These are phyloP conservation scores for Parambassis ranga DNA, from an alignment of 2,797 vertebrate genomes.

Conservation along the genomic window DNA sequence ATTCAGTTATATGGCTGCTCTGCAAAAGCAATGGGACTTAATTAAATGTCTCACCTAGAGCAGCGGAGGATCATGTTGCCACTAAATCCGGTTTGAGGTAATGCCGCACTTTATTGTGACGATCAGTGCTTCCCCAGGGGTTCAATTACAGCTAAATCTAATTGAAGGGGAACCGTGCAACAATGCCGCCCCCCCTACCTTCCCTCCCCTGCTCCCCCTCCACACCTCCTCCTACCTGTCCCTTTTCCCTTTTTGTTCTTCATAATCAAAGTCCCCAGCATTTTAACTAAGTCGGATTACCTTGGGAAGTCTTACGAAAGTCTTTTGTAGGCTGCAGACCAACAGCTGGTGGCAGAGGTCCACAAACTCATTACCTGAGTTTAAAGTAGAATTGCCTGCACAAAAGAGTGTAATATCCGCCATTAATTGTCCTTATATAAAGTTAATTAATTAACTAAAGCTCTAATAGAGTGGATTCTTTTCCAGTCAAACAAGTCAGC, in stretches of 20 bases:
- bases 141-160: conserved; percentile 72
- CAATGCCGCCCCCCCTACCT: conserved; percentile 46
- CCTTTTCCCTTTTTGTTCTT: conserved; percentile 65
- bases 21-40: conserved; percentile 77
- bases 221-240: conserved; percentile 48
- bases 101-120: conserved; percentile 80
- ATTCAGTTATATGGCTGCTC: conserved; percentile 71
- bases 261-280: conserved; percentile 64
- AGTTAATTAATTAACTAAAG: conserved; percentile 55
- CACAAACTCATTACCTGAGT: conserved; percentile 66
- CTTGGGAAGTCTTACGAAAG: conserved; percentile 62
- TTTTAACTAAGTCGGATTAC: conserved; percentile 73
- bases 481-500: conserved; percentile 23
- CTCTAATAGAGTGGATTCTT: conserved; percentile 32
- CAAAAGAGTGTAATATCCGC: conserved; percentile 61
- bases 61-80: conserved; percentile 75
- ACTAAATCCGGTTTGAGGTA: conserved; percentile 81
- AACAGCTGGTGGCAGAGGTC: conserved; percentile 67
- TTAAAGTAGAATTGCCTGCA: conserved; percentile 47
- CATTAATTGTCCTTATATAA: conserved; percentile 48
- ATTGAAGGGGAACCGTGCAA: conserved; percentile 70
- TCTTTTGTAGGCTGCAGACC: conserved; percentile 57
- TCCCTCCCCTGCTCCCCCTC: too few species aligned
- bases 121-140: conserved; percentile 70
- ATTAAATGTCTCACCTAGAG: conserved; percentile 83